Conservation (phyloP, 2,113 vertebrate species). For the Balaeniceps rex region DNA sequence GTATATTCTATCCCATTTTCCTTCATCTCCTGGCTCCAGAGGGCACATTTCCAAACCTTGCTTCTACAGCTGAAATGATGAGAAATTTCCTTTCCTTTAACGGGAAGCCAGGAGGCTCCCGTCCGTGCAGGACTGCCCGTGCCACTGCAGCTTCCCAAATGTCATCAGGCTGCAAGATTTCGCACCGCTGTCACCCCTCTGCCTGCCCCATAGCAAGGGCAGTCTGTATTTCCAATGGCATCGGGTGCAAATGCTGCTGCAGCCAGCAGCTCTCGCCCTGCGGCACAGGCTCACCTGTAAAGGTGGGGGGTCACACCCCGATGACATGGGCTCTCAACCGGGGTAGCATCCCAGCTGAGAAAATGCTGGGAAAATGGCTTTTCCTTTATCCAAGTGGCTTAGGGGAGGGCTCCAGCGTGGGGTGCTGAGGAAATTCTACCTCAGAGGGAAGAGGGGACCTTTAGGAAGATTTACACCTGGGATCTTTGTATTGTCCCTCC, state of each 20-base stretch:
- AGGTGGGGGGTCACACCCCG: background rate
- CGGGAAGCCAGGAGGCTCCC: background rate
- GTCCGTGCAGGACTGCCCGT: fast-evolving
- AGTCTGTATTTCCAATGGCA: background rate
- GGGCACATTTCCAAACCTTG: background rate
- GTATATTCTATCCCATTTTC: background rate
- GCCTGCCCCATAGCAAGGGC: background rate
- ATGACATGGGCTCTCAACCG: fast-evolving
- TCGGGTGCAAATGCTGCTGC: background rate
- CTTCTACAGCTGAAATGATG: background rate
- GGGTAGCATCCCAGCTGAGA: background rate
- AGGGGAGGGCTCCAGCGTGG: background rate
- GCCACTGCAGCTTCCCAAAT: background rate
- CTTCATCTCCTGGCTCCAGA: background rate
- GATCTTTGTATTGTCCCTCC: background rate
- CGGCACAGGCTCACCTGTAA: background rate
- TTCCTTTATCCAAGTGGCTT: background rate
- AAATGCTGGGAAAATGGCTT: background rate
- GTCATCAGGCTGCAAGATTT: background rate
- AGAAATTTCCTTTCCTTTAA: background rate
- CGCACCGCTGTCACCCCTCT: background rate
- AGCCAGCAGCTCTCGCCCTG: background rate
- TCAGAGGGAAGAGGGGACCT: background rate
- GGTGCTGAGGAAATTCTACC: too few species aligned
- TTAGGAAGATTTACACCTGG: fast-evolving